Base-by-base conservation (phyloP, 2,888 invertebrate species). In the Elysia crispata region DNA sequence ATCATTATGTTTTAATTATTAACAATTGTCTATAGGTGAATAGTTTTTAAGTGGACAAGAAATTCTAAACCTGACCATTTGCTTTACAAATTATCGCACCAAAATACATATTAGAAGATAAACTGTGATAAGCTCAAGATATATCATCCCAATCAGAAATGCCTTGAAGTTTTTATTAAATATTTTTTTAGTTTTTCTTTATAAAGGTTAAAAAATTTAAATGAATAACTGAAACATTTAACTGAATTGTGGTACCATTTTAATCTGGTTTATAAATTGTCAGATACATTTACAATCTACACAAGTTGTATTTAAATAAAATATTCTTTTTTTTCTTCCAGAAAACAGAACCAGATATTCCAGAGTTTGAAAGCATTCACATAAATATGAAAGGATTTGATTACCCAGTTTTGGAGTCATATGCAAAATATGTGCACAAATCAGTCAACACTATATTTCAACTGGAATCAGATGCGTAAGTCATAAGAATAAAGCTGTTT, bases 331-430 rank as follows among this genome's bases (percentile, higher is more conserved):
- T n/a, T 72, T 69, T 54, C 62, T 60, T 31, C 8, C 81, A 88
- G 87, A 85, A 81, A 80, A 54, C 79, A 31, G 85, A 83, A 50
- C 92, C 92, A 18, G 91, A 91, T 80, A 86, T 92, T 30, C 92
- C 92, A 30, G 87, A 90, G 28, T 95, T 96, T 91, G 95, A 95
- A 82, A 93, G 94, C 20, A 89, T 98, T 20, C 96, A 96, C 91
- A 93, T 98, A 30, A 95, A 96, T 92, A 92, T 98, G 66, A 95
- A 94, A 89, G 96, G 97, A 0, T 96, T 97, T 91, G 96, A 97
- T 90, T 98, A 94, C 92, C 94, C 96, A 3, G 88, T 96, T 6
- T 91, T 98, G 76, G 98, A 98, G 92, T 94, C 93, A 83, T 97
- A 95, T 90, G 80, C 84, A 89, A 95, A 94, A 86, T 95, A 95